Percentiles rank a stretch among this genome's conserved stretches.
These are phyloP conservation scores for Reticulitermes speratus DNA, from an alignment of 1,140 invertebrate species.

Conservation along the genomic window DNA sequence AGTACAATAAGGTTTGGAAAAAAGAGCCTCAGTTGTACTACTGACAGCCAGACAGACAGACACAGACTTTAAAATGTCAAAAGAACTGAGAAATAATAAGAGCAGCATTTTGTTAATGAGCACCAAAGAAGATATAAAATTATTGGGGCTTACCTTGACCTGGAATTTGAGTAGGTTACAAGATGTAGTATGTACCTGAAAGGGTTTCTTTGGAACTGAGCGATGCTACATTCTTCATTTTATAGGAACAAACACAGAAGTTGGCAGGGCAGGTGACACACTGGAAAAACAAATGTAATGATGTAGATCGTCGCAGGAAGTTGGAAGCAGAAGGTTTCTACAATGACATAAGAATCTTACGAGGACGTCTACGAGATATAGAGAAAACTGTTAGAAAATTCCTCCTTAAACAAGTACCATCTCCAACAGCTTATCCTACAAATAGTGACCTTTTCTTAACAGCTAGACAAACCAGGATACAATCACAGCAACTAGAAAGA, in stretches of 20 bases:
- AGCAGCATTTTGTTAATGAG: too few species aligned
- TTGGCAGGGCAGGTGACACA: not conserved
- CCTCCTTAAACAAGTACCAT: not conserved
- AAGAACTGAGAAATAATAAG: too few species aligned
- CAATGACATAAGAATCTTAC: slow-evolving; percentile 13
- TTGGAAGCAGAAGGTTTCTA: slow-evolving; percentile 22
- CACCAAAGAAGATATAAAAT: too few species aligned
- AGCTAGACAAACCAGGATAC: not conserved
- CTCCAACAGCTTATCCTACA: not conserved
- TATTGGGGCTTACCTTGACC: too few species aligned
- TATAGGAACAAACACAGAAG: slow-evolving; percentile 10
- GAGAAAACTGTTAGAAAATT: not conserved
- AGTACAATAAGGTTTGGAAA: too few species aligned
- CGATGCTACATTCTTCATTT: not conserved
- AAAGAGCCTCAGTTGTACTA: too few species aligned
- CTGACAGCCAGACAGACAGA: too few species aligned
- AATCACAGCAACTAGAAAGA: not conserved
- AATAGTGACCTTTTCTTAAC: not conserved
- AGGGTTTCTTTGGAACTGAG: too few species aligned
- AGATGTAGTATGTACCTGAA: too few species aligned
- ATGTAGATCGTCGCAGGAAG: slow-evolving; percentile 8
- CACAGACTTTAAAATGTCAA: too few species aligned
- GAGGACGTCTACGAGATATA: not conserved
- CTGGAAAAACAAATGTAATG: not conserved
- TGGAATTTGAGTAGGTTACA: too few species aligned